Evolutionary conservation across 2,113 vertebrate species (phyloP).

Genomic region (Otus sunia): DNA sequence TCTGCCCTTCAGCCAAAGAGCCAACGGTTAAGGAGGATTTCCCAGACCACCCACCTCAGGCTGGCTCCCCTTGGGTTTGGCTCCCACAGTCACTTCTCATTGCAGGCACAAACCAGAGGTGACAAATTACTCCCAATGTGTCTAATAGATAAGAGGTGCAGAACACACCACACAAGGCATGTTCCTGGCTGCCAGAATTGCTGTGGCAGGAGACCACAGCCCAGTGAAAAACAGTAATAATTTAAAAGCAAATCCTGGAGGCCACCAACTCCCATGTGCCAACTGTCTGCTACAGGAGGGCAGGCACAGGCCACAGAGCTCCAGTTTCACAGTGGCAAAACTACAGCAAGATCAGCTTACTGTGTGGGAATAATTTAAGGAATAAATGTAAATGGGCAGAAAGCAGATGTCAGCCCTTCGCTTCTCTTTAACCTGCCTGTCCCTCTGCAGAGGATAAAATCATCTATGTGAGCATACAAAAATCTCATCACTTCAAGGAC

Average conservation of each 20-base stretch:
- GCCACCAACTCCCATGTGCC: neutral
- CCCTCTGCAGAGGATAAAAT: neutral
- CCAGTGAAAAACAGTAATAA: neutral
- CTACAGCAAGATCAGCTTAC: neutral
- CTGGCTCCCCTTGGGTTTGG: neutral
- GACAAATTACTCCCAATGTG: neutral
- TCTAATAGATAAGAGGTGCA: neutral
- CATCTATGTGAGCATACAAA: neutral
- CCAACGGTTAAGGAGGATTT: neutral
- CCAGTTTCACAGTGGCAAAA: rapidly evolving
- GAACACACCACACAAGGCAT: neutral
- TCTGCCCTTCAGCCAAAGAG: neutral
- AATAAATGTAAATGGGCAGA: neutral
- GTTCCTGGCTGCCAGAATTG: neutral
- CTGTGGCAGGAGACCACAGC: neutral
- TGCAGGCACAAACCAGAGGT: neutral
- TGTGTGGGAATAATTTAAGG: neutral
- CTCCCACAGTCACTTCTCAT: neutral
- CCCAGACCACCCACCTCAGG: neutral
- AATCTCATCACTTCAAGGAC: neutral
- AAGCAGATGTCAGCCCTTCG: neutral
- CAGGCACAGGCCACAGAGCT: neutral
- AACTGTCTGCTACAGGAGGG: neutral
- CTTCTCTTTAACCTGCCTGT: neutral
- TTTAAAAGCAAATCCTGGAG: neutral